Conservation (phyloP, 2,797 vertebrate species). For the Silurus aristotelis region DNA sequence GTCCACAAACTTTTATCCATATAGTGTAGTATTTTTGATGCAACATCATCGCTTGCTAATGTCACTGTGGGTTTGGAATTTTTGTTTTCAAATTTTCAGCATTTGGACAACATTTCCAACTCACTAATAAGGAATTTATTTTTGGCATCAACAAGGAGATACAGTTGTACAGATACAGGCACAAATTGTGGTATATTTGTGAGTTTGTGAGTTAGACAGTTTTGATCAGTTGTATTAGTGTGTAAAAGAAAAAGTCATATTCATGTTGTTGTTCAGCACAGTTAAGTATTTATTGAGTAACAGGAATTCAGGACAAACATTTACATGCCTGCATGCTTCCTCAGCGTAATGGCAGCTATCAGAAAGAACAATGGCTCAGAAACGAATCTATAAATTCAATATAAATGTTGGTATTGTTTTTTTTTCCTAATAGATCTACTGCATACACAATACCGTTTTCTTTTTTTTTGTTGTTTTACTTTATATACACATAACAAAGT, state of each 20-base stretch:
- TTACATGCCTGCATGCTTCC: constrained; percentile 99
- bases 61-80: neutral
- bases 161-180: neutral
- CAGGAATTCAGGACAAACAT: constrained; percentile 99
- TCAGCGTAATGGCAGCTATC: constrained; percentile 98
- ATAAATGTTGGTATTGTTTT: constrained; percentile 86
- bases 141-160: neutral
- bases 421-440: constrained; percentile 96
- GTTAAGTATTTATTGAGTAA: constrained; percentile 99
- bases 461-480: constrained; percentile 75
- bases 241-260: constrained; percentile 70
- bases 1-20: no score
- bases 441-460: constrained; percentile 98
- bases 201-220: no score
- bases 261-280: constrained; percentile 84
- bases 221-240: constrained; percentile 60
- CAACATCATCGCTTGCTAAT: neutral
- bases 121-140: neutral
- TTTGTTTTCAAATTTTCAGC: neutral
- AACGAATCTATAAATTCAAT: constrained; percentile 81
- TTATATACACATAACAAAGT: constrained; percentile 93
- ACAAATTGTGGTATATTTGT: no score
- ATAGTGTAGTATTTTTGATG: no score
- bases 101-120: neutral
- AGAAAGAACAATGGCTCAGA: constrained; percentile 96